phyloP scores from a whole-genome alignment of 2,888 invertebrate species.

The Deilephila porcellus region DNA sequence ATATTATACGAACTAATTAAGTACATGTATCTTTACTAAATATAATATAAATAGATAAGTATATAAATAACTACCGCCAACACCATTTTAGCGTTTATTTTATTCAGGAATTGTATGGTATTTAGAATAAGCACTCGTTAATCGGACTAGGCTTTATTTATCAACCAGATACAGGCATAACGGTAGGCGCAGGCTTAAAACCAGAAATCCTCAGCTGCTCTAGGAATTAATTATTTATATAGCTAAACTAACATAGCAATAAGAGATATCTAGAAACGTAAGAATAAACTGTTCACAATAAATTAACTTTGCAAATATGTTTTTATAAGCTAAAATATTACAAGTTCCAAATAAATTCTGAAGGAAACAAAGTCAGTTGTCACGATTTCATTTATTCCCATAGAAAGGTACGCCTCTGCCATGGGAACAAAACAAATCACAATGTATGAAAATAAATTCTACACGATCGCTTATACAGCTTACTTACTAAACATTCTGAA shows the following conservation, averaged over 20 bases:
- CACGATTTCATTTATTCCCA: constrained; percentile 20
- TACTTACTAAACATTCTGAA: neutral
- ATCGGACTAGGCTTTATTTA: constrained; percentile 4
- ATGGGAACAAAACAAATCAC: neutral
- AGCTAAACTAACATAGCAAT: neutral
- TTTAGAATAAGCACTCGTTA: neutral
- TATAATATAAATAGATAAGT: no score
- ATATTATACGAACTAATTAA: no score
- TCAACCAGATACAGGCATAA: constrained; percentile 6
- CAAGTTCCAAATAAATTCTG: neutral
- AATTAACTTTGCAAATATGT: no score
- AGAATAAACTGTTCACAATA: no score
- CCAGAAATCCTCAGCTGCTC: constrained; percentile 12
- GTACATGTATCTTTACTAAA: no score
- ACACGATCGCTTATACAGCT: neutral
- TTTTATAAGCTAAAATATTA: neutral
- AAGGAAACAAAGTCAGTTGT: neutral
- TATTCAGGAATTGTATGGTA: neutral
- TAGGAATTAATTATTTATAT: neutral
- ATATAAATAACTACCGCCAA: neutral
- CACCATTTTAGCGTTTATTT: neutral
- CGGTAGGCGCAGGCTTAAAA: constrained; percentile 13
- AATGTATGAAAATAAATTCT: constrained; percentile 6
- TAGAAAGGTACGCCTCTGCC: neutral
- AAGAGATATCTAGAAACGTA: no score